phyloP scores from a whole-genome alignment of 2,888 invertebrate species.

The Tholera decimalis region DNA sequence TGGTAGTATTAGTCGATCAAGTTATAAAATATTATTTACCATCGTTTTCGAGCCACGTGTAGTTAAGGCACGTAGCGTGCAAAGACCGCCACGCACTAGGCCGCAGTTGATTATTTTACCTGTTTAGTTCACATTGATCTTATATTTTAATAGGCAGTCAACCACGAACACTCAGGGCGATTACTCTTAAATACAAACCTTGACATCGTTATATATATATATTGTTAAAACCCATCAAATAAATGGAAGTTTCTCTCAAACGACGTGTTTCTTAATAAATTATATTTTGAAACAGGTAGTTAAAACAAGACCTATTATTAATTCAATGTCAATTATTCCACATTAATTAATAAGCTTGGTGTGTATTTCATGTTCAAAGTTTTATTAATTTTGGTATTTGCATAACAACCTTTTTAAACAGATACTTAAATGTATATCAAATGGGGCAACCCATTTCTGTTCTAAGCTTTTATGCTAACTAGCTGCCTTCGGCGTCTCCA shows the following conservation, averaged over 20 bases:
- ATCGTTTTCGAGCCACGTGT: too few relatives aligned
- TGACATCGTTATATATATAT: constrained; percentile 19
- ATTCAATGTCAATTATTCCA: constrained; percentile 20
- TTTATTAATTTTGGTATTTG: background rate
- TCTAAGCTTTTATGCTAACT: too few relatives aligned
- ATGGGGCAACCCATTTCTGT: too few relatives aligned
- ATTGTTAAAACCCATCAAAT: constrained; percentile 8
- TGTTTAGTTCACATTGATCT: background rate
- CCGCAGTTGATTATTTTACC: background rate
- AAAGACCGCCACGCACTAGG: too few relatives aligned
- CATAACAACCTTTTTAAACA: too few relatives aligned
- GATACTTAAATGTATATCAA: too few relatives aligned
- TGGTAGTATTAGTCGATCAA: too few relatives aligned
- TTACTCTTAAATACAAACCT: constrained; percentile 13
- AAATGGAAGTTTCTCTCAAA: constrained; percentile 1
- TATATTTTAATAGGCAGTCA: background rate
- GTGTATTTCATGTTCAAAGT: background rate
- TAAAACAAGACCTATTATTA: background rate
- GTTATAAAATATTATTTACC: too few relatives aligned
- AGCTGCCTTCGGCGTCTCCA: too few relatives aligned
- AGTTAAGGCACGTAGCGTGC: too few relatives aligned
- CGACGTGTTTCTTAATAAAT: background rate
- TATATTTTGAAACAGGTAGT: background rate
- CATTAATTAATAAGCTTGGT: background rate
- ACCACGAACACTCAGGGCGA: background rate